phyloP scores from a whole-genome alignment of 2,888 invertebrate species.

The Caenorhabditis sp. region DNA sequence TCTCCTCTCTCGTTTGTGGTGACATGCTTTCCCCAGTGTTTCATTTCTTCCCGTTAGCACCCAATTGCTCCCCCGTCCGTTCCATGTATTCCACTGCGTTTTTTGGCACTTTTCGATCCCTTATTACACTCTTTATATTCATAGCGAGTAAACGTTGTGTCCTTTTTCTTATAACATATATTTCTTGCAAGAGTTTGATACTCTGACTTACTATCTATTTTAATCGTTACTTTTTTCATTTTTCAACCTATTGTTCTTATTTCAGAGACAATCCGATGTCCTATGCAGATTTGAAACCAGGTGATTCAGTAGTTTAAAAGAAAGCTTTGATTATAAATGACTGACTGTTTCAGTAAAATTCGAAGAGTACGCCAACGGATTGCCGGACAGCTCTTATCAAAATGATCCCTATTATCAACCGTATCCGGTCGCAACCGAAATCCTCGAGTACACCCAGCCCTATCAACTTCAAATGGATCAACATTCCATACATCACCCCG shows the following conservation, averaged over 20 bases:
- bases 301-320: conserved; percentile 7
- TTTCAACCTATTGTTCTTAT: neutral
- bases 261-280: conserved; percentile 19
- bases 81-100: neutral
- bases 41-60: neutral
- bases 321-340: neutral
- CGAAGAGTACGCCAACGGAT: neutral
- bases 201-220: conserved; percentile 1
- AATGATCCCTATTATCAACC: neutral
- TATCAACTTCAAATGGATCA: too few species aligned
- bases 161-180: neutral
- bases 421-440: neutral
- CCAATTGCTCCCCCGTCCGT: neutral
- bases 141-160: conserved; percentile 37
- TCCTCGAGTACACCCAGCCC: too few species aligned
- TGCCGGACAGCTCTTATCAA: neutral
- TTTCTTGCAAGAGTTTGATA: neutral
- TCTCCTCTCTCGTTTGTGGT: neutral
- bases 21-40: conserved; percentile 12
- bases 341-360: conserved; percentile 9
- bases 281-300: conserved; percentile 52
- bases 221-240: neutral
- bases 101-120: neutral
- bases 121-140: conserved; percentile 16
- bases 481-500: too few species aligned